Percentiles rank a stretch among this genome's conserved stretches.
Evolutionary conservation across 1,140 invertebrate species (phyloP).

Genomic region (Drosophila triauraria): DNA sequence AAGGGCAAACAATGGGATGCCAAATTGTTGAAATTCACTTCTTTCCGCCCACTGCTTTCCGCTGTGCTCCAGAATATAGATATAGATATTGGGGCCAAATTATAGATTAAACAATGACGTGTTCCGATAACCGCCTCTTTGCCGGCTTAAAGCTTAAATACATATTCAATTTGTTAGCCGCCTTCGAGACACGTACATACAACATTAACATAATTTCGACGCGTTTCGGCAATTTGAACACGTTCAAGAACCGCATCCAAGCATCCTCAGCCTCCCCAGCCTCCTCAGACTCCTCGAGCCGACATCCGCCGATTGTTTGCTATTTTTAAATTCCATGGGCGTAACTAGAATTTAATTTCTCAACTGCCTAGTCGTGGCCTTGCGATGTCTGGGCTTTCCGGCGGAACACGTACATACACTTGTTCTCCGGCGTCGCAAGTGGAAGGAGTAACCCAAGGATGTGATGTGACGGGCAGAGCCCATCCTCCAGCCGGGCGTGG

Average conservation of each 20-base stretch:
- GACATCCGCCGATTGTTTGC: conserved; percentile 24
- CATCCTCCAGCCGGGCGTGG: background rate
- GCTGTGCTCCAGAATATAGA: conserved; percentile 1
- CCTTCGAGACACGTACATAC: conserved; percentile 56
- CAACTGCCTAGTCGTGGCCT: conserved; percentile 39
- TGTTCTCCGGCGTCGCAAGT: conserved; percentile 1
- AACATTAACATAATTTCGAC: conserved; percentile 71
- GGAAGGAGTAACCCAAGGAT: conserved; percentile 20
- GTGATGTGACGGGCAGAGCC: conserved; percentile 17
- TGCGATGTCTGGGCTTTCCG: conserved; percentile 40
- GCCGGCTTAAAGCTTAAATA: conserved; percentile 49
- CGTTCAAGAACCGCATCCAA: conserved; percentile 64
- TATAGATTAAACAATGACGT: conserved; percentile 46
- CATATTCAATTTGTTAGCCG: conserved; percentile 69
- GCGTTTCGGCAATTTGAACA: conserved; percentile 74
- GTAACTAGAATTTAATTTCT: conserved; percentile 76
- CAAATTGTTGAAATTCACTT: conserved; percentile 27
- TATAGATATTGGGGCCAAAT: conserved; percentile 38
- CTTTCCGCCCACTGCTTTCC: conserved; percentile 1
- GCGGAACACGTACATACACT: conserved; percentile 50
- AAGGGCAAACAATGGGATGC: conserved; percentile 34
- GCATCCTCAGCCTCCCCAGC: conserved; percentile 3
- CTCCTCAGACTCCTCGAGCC: background rate
- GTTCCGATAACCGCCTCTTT: conserved; percentile 15
- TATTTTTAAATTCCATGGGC: conserved; percentile 68